Conservation (phyloP, 1,140 invertebrate genomes). For the Anastrepha obliqua region DNA sequence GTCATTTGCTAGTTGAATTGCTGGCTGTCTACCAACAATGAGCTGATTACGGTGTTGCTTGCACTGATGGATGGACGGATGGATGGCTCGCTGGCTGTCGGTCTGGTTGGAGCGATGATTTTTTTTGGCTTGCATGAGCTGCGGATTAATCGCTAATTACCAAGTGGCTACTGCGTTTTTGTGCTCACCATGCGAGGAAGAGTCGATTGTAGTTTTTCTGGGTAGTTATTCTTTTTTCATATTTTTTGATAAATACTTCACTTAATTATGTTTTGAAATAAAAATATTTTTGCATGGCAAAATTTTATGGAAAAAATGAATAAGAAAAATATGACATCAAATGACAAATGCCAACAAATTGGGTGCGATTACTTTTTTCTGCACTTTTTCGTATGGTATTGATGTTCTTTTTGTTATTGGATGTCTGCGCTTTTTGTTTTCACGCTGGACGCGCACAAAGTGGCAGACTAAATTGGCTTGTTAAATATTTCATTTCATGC, state of each 20-base stretch:
- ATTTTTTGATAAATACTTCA: conserved; percentile 17
- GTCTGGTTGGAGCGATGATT: background rate
- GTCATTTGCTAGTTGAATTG: background rate
- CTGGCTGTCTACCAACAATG: background rate
- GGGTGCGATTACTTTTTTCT: conserved; percentile 33
- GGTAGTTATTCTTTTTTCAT: background rate
- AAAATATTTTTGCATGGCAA: background rate
- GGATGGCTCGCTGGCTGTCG: background rate
- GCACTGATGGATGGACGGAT: background rate
- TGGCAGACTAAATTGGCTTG: conserved; percentile 51
- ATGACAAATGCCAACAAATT: conserved; percentile 39
- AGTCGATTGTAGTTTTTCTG: background rate
- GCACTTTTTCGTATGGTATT: background rate
- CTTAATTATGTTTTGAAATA: background rate
- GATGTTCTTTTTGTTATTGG: background rate
- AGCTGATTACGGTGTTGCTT: background rate
- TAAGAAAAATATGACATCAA: background rate
- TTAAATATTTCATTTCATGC: conserved; percentile 43
- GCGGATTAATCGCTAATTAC: conserved; percentile 19
- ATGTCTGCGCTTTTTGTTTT: conserved; percentile 12
- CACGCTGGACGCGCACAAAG: conserved; percentile 25
- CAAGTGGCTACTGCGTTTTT: conserved; percentile 30
- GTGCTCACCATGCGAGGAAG: conserved; percentile 16
- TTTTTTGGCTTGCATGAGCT: conserved; percentile 14
- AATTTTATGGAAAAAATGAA: background rate